phyloP scores from a whole-genome alignment of 2,113 vertebrate species.

The Alaudala cheleensis region DNA sequence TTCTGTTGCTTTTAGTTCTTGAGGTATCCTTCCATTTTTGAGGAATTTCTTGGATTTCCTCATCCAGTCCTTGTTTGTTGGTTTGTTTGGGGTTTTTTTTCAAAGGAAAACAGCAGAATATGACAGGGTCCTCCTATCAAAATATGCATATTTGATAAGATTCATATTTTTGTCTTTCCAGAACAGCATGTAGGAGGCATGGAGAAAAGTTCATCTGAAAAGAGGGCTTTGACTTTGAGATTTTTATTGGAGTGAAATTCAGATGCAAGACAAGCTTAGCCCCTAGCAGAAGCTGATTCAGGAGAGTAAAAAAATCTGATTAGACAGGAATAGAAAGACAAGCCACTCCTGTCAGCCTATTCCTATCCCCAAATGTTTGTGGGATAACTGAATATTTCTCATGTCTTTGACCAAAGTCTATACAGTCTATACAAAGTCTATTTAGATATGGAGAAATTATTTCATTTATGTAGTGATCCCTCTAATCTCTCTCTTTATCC shows the following conservation, averaged over 20 bases:
- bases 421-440: too few species aligned
- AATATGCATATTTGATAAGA: not conserved
- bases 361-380: not conserved
- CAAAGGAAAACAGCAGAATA: not conserved
- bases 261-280: not conserved
- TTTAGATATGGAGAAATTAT: not conserved
- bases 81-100: rapidly evolving
- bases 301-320: not conserved
- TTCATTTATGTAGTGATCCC: not conserved
- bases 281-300: not conserved
- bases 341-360: not conserved
- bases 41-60: not conserved
- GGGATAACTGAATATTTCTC: not conserved
- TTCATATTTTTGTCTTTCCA: not conserved
- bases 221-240: not conserved
- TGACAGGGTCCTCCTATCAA: not conserved
- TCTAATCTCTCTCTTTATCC: not conserved
- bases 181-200: not conserved
- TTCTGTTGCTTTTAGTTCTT: not conserved
- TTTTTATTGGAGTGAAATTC: not conserved
- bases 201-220: not conserved
- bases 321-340: not conserved
- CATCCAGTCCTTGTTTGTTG: not conserved
- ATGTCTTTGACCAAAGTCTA: not conserved
- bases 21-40: not conserved